Evolutionary conservation across 2,113 vertebrate genomes (phyloP).

Genomic region (Colinus virginianus): DNA sequence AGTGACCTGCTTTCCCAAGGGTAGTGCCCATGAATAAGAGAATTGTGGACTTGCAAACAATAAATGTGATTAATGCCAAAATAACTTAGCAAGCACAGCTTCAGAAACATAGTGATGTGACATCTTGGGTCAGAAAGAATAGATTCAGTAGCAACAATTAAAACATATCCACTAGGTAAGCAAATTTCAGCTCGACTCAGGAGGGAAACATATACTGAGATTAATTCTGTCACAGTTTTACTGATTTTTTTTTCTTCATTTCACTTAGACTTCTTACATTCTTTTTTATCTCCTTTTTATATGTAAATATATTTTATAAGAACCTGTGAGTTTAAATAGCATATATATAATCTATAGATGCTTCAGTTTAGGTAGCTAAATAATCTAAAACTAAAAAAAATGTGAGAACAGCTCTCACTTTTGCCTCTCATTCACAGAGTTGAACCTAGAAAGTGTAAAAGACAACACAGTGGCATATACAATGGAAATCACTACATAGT

Average conservation of each 20-base stretch:
- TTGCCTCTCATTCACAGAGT: background rate
- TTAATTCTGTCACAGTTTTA: background rate
- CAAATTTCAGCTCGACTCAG: slow-evolving; percentile 31
- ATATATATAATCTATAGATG: background rate
- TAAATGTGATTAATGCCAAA: slow-evolving; percentile 80
- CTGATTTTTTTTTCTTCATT: background rate
- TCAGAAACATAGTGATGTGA: slow-evolving; percentile 67
- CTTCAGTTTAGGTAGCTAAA: background rate
- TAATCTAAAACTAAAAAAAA: background rate
- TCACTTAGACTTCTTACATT: background rate
- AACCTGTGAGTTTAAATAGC: background rate
- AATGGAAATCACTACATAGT: background rate
- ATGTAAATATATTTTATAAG: background rate
- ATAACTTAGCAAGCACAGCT: slow-evolving; percentile 75
- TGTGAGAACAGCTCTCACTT: background rate
- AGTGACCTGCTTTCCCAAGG: slow-evolving; percentile 77
- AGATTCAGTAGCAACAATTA: slow-evolving; percentile 65
- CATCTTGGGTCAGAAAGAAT: slow-evolving; percentile 71
- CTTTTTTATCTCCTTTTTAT: background rate
- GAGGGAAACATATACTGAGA: background rate
- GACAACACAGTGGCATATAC: background rate
- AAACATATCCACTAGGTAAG: slow-evolving; percentile 47
- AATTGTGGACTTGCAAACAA: slow-evolving; percentile 69
- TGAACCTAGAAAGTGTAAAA: background rate
- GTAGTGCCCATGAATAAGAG: slow-evolving; percentile 65